Conservation (phyloP, 2,113 vertebrate genomes). For the Notarius lentiginosus region DNA sequence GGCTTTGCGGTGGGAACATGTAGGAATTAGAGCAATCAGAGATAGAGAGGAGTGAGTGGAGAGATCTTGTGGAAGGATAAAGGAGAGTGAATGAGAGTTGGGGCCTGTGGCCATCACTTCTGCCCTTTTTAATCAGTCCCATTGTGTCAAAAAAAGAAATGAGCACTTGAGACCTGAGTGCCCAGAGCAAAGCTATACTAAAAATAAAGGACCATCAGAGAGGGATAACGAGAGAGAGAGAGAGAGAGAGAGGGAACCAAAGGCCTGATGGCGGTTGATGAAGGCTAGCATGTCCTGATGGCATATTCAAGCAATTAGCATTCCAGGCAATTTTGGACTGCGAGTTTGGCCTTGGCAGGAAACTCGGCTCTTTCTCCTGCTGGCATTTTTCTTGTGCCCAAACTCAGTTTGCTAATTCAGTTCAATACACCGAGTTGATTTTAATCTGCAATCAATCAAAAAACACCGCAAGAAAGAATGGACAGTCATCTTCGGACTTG, state of each 20-base stretch:
- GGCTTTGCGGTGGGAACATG: slow-evolving; percentile 3
- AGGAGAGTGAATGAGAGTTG: slow-evolving; percentile 36
- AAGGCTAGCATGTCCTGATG: slow-evolving; percentile 14
- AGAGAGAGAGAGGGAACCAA: slow-evolving; percentile 3
- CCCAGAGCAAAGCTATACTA: slow-evolving; percentile 29
- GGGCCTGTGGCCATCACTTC: slow-evolving; percentile 40
- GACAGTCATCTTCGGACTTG: not conserved
- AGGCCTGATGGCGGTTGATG: slow-evolving; percentile 15
- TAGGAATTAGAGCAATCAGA: slow-evolving; percentile 29
- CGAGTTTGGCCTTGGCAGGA: not conserved
- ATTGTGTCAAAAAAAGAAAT: slow-evolving; percentile 49
- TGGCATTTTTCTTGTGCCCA: not conserved
- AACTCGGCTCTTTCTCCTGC: not conserved
- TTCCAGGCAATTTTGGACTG: not conserved
- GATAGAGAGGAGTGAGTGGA: not conserved
- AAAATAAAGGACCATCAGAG: slow-evolving; percentile 18
- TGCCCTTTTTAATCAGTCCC: slow-evolving; percentile 52
- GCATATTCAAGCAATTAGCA: slow-evolving; percentile 22
- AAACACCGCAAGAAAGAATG: not conserved
- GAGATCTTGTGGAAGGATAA: slow-evolving; percentile 24
- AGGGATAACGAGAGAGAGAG: not conserved
- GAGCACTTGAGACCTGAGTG: slow-evolving; percentile 24
- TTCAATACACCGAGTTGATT: not conserved
- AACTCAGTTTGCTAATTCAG: not conserved
- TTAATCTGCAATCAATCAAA: slow-evolving; percentile 4